phyloP scores from a whole-genome alignment of 2,888 invertebrate species.

The Antheraea yamamai region DNA sequence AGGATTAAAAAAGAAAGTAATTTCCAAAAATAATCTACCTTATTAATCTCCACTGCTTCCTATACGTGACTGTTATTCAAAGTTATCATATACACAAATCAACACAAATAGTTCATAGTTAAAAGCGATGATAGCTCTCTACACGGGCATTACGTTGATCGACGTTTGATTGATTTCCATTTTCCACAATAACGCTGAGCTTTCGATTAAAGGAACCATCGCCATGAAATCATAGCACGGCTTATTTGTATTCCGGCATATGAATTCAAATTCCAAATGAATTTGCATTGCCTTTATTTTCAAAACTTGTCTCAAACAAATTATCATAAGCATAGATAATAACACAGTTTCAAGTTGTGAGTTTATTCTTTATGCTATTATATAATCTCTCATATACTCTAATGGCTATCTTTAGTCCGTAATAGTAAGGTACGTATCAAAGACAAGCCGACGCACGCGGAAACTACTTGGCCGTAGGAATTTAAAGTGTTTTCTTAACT shows the following conservation, averaged over 20 bases:
- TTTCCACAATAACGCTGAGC: background rate
- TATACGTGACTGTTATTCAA: background rate
- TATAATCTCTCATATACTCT: background rate
- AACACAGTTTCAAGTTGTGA: background rate
- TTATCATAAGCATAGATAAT: background rate
- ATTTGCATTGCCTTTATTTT: background rate
- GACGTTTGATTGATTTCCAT: background rate
- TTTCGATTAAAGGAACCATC: background rate
- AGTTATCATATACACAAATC: background rate
- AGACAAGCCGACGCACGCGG: slow-evolving; percentile 9
- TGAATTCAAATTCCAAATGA: background rate
- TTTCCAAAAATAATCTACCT: background rate
- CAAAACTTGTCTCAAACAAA: background rate
- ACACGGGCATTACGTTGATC: background rate
- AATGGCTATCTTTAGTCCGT: background rate
- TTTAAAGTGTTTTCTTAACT: background rate
- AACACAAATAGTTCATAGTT: background rate
- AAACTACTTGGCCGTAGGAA: background rate
- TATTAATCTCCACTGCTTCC: background rate
- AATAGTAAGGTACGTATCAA: slow-evolving; percentile 8
- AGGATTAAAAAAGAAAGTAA: background rate
- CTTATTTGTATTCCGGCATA: background rate
- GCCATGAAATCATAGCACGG: background rate
- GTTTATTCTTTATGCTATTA: background rate
- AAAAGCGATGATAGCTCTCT: background rate